These are phyloP conservation scores for Calcarius lapponicus DNA, from an alignment of 2,797 vertebrate species.

Conservation along the genomic window DNA sequence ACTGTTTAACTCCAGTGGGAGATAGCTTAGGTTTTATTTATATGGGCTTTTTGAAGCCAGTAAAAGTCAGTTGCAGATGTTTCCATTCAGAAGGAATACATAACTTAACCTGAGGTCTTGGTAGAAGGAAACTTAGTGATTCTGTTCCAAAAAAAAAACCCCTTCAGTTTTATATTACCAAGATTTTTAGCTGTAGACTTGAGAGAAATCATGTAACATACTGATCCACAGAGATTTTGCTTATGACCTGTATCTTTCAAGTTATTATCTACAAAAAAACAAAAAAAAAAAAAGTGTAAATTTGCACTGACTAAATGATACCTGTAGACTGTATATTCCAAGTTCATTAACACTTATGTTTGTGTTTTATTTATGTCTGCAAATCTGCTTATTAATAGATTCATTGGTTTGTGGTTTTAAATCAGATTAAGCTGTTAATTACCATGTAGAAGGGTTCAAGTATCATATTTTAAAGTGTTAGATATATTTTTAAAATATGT, in stretches of 20 bases:
- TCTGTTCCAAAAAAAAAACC: background rate
- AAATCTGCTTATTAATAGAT: background rate
- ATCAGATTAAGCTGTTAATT: background rate
- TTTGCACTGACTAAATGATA: background rate
- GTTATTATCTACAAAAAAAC: background rate
- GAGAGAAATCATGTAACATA: background rate
- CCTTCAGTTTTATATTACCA: background rate
- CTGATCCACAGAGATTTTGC: background rate
- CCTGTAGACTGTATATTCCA: background rate
- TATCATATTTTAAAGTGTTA: background rate
- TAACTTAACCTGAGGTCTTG: background rate
- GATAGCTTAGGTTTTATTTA: background rate
- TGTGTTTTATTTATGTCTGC: background rate
- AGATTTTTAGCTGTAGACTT: background rate
- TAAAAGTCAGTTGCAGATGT: background rate
- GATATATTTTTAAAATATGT: background rate
- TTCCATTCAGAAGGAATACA: background rate
- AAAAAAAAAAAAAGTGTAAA: background rate
- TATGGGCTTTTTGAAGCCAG: background rate
- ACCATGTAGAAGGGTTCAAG: background rate
- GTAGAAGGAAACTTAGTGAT: background rate
- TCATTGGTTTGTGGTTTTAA: background rate
- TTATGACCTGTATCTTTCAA: background rate
- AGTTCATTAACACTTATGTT: background rate
- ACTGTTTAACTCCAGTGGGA: background rate